These are phyloP conservation scores for Darevskia nairensis DNA, from an alignment of 2,797 vertebrate species.

Conservation along the genomic window DNA sequence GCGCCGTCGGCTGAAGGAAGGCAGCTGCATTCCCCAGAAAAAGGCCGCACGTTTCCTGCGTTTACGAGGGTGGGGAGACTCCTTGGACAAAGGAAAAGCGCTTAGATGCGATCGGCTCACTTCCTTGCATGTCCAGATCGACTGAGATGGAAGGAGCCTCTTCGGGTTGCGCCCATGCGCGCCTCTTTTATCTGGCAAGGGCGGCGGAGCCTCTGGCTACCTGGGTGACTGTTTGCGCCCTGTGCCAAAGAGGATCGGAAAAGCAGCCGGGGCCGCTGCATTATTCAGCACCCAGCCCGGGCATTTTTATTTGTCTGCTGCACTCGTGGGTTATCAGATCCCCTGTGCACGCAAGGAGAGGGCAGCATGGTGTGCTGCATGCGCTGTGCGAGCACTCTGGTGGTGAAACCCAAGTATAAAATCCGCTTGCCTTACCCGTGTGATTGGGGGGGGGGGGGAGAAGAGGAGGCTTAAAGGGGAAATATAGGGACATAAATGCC, in stretches of 20 bases:
- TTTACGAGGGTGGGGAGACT: conserved; percentile 15
- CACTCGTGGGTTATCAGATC: background rate
- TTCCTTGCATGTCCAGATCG: background rate
- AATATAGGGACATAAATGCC: background rate
- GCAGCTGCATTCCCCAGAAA: conserved; percentile 29
- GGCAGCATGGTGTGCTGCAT: background rate
- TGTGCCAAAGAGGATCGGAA: background rate
- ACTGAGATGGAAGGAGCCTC: background rate
- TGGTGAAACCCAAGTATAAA: background rate
- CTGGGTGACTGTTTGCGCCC: conserved; percentile 8
- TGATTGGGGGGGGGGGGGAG: background rate
- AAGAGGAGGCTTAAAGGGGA: background rate
- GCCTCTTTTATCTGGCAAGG: background rate
- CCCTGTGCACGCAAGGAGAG: background rate
- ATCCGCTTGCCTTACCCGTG: background rate
- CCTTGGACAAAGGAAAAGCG: conserved; percentile 59
- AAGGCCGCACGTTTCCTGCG: conserved; percentile 28
- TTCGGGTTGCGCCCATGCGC: background rate
- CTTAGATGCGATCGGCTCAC: background rate
- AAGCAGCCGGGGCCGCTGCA: conserved; percentile 7
- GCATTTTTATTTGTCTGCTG: background rate
- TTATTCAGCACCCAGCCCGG: conserved; percentile 32
- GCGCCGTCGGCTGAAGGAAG: conserved; percentile 27
- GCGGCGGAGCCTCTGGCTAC: background rate
- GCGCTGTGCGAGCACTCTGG: background rate